phyloP scores from a whole-genome alignment of 2,113 vertebrate genomes.

The Syrrhaptes paradoxus region DNA sequence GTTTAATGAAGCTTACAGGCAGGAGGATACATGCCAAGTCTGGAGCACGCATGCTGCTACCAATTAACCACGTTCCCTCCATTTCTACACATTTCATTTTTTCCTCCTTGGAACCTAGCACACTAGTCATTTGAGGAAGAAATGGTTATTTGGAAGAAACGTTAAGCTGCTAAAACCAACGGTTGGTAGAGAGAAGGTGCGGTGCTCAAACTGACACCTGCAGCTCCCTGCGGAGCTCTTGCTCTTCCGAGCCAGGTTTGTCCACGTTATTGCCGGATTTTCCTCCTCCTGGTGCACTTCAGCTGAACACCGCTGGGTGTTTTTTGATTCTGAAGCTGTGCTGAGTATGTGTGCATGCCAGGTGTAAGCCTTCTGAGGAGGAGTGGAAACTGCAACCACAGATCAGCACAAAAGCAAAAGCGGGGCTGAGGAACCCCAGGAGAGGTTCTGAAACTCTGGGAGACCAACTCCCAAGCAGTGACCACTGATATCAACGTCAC shows the following conservation, averaged over 20 bases:
- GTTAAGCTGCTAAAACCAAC: not conserved
- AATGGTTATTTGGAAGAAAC: not conserved
- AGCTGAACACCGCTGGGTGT: rapidly evolving
- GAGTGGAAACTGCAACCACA: not conserved
- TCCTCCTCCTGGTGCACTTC: not conserved
- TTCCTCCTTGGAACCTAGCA: not conserved
- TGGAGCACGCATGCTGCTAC: slow-evolving; percentile 16
- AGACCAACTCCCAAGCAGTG: too few relatives aligned
- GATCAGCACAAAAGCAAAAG: not conserved
- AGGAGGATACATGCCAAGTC: not conserved
- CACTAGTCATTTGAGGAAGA: not conserved
- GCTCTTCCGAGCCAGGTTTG: rapidly evolving
- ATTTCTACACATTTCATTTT: not conserved
- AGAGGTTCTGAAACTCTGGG: rapidly evolving
- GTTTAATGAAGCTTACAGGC: slow-evolving; percentile 34
- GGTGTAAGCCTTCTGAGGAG: not conserved
- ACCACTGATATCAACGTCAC: rapidly evolving
- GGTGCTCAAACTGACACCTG: not conserved
- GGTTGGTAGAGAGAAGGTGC: not conserved
- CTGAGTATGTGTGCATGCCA: rapidly evolving
- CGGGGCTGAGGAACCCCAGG: not conserved
- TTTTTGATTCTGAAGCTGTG: not conserved
- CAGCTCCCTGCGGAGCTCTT: rapidly evolving
- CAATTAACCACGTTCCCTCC: slow-evolving; percentile 31
- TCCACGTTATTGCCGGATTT: not conserved